Base-by-base conservation (phyloP, 2,888 invertebrate species). In the Hypomecis atomaria region DNA sequence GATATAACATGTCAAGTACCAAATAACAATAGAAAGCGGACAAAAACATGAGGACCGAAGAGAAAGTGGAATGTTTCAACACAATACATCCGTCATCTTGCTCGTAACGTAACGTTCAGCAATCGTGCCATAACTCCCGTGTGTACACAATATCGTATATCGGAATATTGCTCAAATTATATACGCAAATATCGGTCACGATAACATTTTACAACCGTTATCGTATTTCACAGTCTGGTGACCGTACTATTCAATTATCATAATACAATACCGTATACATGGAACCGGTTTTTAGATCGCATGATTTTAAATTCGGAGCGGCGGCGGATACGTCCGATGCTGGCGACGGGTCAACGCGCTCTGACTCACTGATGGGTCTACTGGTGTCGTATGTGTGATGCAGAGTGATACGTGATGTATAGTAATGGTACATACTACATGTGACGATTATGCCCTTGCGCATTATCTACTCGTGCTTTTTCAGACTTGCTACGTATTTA, bases 291-390 rank as follows among this genome's bases (percentile, higher is more conserved):
- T 79, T 79, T 76, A 78, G 77, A 74, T 81, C 73, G 67, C 42
- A 23, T 40, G 36, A 54, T 59, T 49, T 64, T 52, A 66, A 36
- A 44, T 23, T 9, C 44, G 43, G 47, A 23, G 66, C 66, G 65
- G 60, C 68, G 65, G 60, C 68, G 65, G 73, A 75, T 61, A 71
- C 83, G 86, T 84, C 83, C 84, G 80, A 73, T 72, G 59, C 68
- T 70, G 68, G 73, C 71, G 72, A 73, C 79, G 79, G 88, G 88
- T 90, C 90, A 88, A 86, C 86, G 90, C 77, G 88, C 90, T 87
- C 56, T 63, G 52, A 56, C 67, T 57, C 59, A 71, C 40, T 40
- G 45, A 33, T 37, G 43, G 2, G 6, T 6, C 6, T 6, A 9
- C 6, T 36, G 44, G 23, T 7, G 5, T n/a, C 13, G 37, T 23